Conservation (phyloP, 2,113 vertebrate genomes). For the Nothoprocta pentlandii region DNA sequence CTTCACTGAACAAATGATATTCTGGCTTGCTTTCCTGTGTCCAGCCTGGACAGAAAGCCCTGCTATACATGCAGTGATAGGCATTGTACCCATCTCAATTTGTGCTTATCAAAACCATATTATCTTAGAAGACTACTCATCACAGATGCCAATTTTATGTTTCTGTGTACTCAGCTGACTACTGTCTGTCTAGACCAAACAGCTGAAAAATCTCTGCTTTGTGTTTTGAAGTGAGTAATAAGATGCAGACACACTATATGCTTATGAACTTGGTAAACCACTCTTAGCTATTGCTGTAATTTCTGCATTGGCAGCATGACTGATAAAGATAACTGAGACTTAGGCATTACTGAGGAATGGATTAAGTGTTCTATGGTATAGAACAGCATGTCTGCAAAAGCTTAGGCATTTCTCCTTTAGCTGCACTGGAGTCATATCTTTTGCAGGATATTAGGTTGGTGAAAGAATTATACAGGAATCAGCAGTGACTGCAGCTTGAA, state of each 20-base stretch:
- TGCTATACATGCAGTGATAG: background rate
- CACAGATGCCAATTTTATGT: background rate
- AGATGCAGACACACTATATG: background rate
- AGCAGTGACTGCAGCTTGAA: background rate
- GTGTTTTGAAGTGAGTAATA: background rate
- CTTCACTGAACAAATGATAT: background rate
- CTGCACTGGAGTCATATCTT: background rate
- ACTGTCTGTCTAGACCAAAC: background rate
- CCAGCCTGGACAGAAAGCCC: background rate
- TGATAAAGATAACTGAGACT: conserved; percentile 1
- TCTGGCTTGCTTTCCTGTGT: background rate
- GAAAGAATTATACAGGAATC: conserved; percentile 11
- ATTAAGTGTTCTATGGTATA: background rate
- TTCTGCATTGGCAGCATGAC: background rate
- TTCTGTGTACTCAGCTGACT: background rate
- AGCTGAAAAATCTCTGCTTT: conserved; percentile 32
- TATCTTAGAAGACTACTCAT: background rate
- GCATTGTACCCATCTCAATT: background rate
- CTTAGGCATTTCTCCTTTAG: background rate
- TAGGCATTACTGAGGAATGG: background rate
- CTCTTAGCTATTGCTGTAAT: background rate
- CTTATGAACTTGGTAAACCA: background rate
- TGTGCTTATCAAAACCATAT: background rate
- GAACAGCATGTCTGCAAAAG: background rate
- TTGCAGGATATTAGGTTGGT: background rate